Conservation (phyloP, 64 coral and sea anemone species). For the Acropora tenuis region DNA sequence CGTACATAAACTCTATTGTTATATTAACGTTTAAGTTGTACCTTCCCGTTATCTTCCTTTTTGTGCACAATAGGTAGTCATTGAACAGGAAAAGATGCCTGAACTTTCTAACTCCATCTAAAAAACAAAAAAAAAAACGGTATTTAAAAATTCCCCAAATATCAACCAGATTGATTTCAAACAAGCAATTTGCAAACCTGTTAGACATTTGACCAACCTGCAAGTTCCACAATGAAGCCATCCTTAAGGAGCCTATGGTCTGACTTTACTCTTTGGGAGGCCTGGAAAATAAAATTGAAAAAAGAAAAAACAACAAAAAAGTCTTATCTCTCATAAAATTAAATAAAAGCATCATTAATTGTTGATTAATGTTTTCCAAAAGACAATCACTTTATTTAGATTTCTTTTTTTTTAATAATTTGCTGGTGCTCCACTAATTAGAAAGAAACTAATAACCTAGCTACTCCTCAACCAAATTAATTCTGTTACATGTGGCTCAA, state of each 20-base stretch:
- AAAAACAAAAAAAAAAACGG: neutral
- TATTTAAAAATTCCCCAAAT: neutral
- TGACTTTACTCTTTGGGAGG: conserved; percentile 67
- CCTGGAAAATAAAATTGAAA: conserved; percentile 8
- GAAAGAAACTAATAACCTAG: no score
- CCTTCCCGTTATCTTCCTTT: conserved; percentile 91
- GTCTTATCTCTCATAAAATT: no score
- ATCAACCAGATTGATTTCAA: no score
- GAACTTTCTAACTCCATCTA: conserved; percentile 85
- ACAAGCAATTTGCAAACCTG: no score
- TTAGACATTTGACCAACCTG: conserved; percentile 62
- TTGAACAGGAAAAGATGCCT: conserved; percentile 94
- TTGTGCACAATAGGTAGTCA: conserved; percentile 89
- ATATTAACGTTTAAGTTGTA: conserved; percentile 9
- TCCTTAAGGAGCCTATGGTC: conserved; percentile 94
- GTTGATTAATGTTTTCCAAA: no score
- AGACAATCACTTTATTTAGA: no score
- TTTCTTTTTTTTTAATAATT: no score
- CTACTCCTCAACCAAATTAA: no score
- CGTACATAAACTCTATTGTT: neutral
- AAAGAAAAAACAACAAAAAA: neutral
- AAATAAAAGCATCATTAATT: no score
- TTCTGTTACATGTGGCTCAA: no score
- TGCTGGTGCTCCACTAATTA: no score
- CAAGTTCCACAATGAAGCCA: conserved; percentile 93